Evolutionary conservation across 2,113 vertebrate genomes (phyloP), one percentile per base, ranked within the genome.

Genomic region (Chauna torquata): DNA sequence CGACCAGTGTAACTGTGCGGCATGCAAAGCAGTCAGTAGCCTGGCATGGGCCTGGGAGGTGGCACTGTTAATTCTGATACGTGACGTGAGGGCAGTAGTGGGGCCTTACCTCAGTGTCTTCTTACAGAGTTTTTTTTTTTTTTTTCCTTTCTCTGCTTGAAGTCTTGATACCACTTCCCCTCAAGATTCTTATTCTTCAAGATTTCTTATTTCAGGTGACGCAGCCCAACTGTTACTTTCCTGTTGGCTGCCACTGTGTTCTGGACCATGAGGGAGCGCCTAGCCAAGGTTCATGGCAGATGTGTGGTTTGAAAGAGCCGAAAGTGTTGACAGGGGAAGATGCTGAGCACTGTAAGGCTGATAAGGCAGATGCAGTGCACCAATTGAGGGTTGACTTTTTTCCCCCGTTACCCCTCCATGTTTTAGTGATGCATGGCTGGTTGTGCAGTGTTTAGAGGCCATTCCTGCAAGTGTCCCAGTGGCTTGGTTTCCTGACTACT

Each of bases 81-180:
- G n/a, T 40, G 50, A 7, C 6, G 40, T 44, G 42, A 36, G 11
- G 27, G 12, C 25, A 7, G 13, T 25, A 36, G 25, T 11, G 32
- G 20, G 23, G 42, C 57, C 42, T 79, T 15, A 25, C 5, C 36
- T 61, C 12, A 6, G n/a, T 61, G 36, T 5, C 28, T n/a, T 54
- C 54, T 61, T 34, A 15, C 0, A 24, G 17, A 4, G 18, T 44
- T 24, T 18, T 44, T 38, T 30, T 30, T 8, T 17, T 45, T 61
- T 15, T 16, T 24, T 8, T 5, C 0, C 4, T 6, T 3, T 18
- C 16, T 5, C 4, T 4, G 11, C 7, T 1, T 8, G 2, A 28
- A 7, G 22, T 38, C 25, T 0, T 72, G 72, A 17, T 6, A 30
- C 4, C 3, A 11, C 40, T 69, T 16, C 42, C 14, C 50, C 19